A percentile compares a stretch with the other conserved stretches of the same genome.
phyloP scores from a whole-genome alignment of 2,888 invertebrate species.

The Thymelicus lineola region DNA sequence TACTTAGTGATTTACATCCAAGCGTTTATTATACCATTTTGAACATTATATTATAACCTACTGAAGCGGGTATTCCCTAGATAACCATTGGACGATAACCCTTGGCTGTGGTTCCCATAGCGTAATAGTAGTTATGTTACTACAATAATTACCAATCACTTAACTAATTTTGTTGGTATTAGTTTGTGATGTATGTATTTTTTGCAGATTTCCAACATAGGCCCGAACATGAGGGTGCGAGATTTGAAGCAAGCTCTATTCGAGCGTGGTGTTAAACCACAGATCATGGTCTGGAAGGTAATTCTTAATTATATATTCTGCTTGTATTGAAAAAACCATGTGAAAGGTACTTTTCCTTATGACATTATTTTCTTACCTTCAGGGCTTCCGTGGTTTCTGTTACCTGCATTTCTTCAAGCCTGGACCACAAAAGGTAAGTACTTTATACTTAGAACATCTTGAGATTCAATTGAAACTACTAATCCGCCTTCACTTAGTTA shows the following conservation, averaged over 20 bases:
- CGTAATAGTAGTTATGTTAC: too few species aligned
- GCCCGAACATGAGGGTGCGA: conserved; percentile 88
- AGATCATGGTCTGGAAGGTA: conserved; percentile 91
- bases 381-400: conserved; percentile 88
- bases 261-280: conserved; percentile 90
- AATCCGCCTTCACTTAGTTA: too few species aligned
- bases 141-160: too few species aligned
- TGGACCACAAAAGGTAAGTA: conserved; percentile 76
- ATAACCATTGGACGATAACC: too few species aligned
- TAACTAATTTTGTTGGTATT: too few species aligned
- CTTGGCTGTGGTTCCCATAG: too few species aligned
- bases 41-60: too few species aligned
- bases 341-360: too few species aligned
- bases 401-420: conserved; percentile 91
- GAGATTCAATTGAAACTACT: too few species aligned
- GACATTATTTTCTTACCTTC: conserved; percentile 44
- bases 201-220: conserved; percentile 88
- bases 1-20: too few species aligned
- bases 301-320: conserved; percentile 4
- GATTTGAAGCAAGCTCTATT: conserved; percentile 90
- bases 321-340: background rate
- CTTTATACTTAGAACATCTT: conserved; percentile 1
- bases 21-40: too few species aligned
- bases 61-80: too few species aligned
- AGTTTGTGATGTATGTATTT: background rate